Evolutionary conservation across 2,888 invertebrate genomes (phyloP), one percentile per base, ranked within the genome.

Genomic region (Eutolmus rufibarbis): DNA sequence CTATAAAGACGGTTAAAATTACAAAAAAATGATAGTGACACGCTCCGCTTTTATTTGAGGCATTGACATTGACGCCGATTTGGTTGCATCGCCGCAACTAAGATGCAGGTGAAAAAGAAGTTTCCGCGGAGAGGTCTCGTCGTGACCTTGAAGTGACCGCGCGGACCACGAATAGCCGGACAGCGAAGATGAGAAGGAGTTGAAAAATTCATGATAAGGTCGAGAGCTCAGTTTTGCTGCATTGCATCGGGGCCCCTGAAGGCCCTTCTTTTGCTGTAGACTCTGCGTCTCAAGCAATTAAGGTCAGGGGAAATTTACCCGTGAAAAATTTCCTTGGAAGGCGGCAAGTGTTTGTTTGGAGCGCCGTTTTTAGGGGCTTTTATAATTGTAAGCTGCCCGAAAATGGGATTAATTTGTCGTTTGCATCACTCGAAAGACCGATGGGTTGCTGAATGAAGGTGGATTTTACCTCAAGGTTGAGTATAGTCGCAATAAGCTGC

Each of bases 241-340:
- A 51, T 82, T 82, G 9, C 66, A 76, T 16, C n/a, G 7, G 7
- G 12, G 9, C 40, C 9, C 28, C n/a, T 8, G 85, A 85, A 74
- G 84, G 66, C 40, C 74, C 43, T 84, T 84, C 37, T 37, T 40
- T 28, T n/a, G 37, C 66, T 66, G 23, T 12, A 19, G 2, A 66
- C 66, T 19, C 2, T 66, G 28, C 34, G 37, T 84, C 23, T n/a
- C 14, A 84, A 84, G 74, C 46, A 85, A 85, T 85, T 85, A 85
- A 74, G 85, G 85, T 85, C 85, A 85, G 43, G 85, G 85, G 46
- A 51, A 34, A 37, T 34, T 82, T 37, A 37, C 34, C 46, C 34
- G 57, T 56, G 56, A 82, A 82, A 82, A 19, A 37, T 76, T 66
- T 37, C 82, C 8, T 66, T 56, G 28, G 56, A 2, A 8, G 43